Evolutionary conservation across 2,113 vertebrate genomes (phyloP), one percentile per base, ranked within the genome.

Genomic region (Triplophysa siluroides): DNA sequence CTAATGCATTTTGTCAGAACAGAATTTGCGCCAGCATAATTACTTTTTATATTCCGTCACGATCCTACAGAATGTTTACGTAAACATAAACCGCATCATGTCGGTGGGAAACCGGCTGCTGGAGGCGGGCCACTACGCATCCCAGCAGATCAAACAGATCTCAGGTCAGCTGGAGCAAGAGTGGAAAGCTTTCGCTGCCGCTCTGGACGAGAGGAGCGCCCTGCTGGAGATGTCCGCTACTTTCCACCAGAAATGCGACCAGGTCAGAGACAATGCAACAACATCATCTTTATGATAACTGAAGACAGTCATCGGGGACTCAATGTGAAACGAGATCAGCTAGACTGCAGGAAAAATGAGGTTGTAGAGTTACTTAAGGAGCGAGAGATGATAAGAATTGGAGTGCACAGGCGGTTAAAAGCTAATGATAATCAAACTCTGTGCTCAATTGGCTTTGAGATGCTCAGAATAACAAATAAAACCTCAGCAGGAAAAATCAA

Each of bases 21-120:
- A 50, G 14, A 50, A 11, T 7, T 29, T 38, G 33, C 1, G 2
- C 33, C 7, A 67, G 19, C 26, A 3, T 54, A 12, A 12, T 1
- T 26, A n/a, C 23, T 24, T 21, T 19, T 2, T 12, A 16, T n/a
- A 47, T 21, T 45, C 29, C 41, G 23, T 26, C 1, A 1, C 75
- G 63, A 2, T 64, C 23, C 43, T 12, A 0, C 79, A 99, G 98
- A 99, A 99, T 18, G 98, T 99, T 81, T 99, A 98, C 3, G 98
- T 99, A 61, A 99, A 99, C 88, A 99, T 99, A 81, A 99, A 96
- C 89, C 96, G 98, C 86, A 99, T 99, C 86, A 96, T 99, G 96
- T 98, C 98, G 0, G 98, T 99, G 80, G 97, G 96, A n/a, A 97
- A 92, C 83, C 95, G 97, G 76, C 89, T 99, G 89, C 93, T 99